Conservation (phyloP, 2,113 vertebrate genomes). For the Mormyrus lacerda region DNA sequence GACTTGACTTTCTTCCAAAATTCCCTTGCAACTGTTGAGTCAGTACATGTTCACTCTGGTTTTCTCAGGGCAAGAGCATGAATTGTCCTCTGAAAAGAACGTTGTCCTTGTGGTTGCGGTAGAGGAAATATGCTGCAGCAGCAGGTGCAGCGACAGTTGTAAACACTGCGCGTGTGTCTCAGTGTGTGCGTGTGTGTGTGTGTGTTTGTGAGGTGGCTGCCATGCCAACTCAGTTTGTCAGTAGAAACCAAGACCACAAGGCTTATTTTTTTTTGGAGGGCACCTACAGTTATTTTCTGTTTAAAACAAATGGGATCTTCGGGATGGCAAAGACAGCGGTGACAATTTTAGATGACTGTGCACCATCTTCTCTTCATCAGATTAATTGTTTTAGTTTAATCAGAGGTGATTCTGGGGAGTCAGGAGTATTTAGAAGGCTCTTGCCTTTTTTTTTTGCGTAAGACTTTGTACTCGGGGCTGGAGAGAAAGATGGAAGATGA, state of each 20-base stretch:
- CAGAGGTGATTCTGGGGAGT: neutral
- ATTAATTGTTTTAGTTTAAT: neutral
- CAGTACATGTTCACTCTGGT: neutral
- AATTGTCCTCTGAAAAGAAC: neutral
- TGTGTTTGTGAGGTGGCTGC: neutral
- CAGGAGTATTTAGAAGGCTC: neutral
- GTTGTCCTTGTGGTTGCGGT: neutral
- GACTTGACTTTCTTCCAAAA: neutral
- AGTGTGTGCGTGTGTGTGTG: neutral
- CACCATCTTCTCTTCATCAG: neutral
- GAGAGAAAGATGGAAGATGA: neutral
- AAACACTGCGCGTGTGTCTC: neutral
- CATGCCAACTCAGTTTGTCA: neutral
- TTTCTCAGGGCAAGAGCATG: neutral
- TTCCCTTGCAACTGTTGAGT: neutral
- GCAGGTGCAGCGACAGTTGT: slow-evolving; percentile 17
- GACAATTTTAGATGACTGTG: neutral
- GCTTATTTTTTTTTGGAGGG: neutral
- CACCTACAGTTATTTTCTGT: neutral
- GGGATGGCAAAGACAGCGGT: neutral
- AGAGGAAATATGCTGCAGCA: slow-evolving; percentile 16
- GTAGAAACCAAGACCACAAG: neutral
- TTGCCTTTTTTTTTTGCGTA: neutral
- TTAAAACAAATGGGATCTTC: neutral
- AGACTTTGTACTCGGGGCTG: neutral